These are phyloP conservation scores for Setipinna tenuifilis DNA, from an alignment of 2,797 vertebrate species.

Conservation along the genomic window DNA sequence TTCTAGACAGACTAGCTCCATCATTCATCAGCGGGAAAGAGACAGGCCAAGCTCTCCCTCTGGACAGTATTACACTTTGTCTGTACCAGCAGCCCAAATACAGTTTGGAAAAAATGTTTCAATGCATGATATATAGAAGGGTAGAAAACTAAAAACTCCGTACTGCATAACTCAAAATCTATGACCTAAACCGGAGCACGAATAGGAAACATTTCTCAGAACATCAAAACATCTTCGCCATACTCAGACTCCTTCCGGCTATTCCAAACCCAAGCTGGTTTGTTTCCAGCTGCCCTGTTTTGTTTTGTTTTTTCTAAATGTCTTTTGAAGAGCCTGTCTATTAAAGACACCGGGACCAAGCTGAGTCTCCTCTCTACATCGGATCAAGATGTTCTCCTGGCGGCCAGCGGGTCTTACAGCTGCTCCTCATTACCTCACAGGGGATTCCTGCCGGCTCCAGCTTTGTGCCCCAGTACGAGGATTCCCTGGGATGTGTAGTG, in stretches of 20 bases:
- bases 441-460: slow-evolving; percentile 63
- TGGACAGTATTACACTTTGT: background rate
- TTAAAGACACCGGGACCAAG: background rate
- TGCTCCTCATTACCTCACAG: slow-evolving; percentile 64
- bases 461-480: background rate
- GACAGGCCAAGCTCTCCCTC: background rate
- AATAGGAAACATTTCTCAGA: background rate
- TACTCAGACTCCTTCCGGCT: background rate
- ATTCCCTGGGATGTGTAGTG: background rate
- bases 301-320: background rate
- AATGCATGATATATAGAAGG: background rate
- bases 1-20: background rate
- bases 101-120: background rate
- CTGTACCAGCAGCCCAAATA: background rate
- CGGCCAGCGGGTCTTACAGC: slow-evolving; percentile 61
- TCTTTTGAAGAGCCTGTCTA: slow-evolving; percentile 16
- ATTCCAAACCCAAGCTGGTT: slow-evolving; percentile 1
- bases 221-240: slow-evolving; percentile 4
- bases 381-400: slow-evolving; percentile 68
- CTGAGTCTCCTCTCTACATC: slow-evolving; percentile 55
- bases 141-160: background rate
- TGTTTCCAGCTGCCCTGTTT: background rate
- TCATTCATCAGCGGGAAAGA: background rate
- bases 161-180: background rate
- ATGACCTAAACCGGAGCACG: background rate